These are phyloP conservation scores for Drosophila limbata DNA, from an alignment of 2,888 invertebrate species.

Conservation along the genomic window DNA sequence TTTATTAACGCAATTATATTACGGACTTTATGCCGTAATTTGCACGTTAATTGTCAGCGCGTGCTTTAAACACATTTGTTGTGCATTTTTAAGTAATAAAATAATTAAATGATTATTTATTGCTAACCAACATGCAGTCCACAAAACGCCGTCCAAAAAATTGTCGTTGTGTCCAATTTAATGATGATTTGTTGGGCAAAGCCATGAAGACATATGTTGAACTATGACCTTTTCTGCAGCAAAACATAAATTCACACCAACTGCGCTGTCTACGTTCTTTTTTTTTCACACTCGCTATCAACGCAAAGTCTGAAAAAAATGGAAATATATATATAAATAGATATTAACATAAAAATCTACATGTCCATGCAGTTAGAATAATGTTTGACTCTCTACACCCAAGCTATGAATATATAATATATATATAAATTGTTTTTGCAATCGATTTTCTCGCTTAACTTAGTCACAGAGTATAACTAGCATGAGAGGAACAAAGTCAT, in stretches of 20 bases:
- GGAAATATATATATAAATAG: neutral
- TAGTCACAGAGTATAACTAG: neutral
- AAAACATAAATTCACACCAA: constrained; percentile 50
- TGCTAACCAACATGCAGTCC: constrained; percentile 51
- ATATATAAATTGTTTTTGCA: neutral
- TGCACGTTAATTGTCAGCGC: constrained; percentile 70
- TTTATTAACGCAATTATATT: constrained; percentile 55
- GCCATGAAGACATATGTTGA: constrained; percentile 64
- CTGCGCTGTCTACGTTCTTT: constrained; percentile 22
- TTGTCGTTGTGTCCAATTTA: constrained; percentile 46
- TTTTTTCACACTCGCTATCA: constrained; percentile 14
- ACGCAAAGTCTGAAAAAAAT: constrained; percentile 22
- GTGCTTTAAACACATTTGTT: constrained; percentile 73
- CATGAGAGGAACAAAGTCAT: neutral
- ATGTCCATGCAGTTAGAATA: constrained; percentile 4
- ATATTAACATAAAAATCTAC: neutral
- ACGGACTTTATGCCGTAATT: constrained; percentile 49
- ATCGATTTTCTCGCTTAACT: neutral
- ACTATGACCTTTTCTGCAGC: constrained; percentile 53
- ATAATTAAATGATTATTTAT: constrained; percentile 80
- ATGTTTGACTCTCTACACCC: neutral
- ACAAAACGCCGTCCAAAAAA: neutral
- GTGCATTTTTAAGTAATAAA: constrained; percentile 76
- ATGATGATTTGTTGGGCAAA: constrained; percentile 60
- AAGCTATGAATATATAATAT: constrained; percentile 8